Evolutionary conservation across 1,140 invertebrate genomes (phyloP).

Genomic region (Gryllus bimaculatus): DNA sequence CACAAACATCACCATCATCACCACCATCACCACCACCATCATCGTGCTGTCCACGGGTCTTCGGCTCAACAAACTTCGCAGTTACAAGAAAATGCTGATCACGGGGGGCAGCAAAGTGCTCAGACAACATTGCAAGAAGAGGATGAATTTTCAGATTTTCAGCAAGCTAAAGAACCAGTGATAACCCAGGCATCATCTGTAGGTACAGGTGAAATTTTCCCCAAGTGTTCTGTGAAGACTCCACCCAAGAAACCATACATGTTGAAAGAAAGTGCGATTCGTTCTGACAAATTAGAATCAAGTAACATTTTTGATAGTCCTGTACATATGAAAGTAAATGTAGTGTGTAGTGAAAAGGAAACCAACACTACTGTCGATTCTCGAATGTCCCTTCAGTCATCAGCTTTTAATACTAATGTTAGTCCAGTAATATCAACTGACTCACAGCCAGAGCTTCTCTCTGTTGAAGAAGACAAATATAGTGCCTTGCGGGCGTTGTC

Average conservation of each 20-base stretch:
- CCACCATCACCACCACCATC: slow-evolving; percentile 15
- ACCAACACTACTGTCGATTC: neutral
- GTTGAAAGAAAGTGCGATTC: slow-evolving; percentile 38
- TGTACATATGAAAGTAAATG: neutral
- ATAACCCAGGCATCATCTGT: neutral
- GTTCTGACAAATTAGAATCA: slow-evolving; percentile 28
- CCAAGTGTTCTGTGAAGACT: slow-evolving; percentile 35
- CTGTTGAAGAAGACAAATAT: slow-evolving; percentile 39
- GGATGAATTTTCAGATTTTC: slow-evolving; percentile 25
- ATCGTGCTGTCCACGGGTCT: neutral
- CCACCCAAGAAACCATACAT: slow-evolving; percentile 36
- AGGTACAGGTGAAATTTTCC: slow-evolving; percentile 32
- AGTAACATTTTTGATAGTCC: slow-evolving; percentile 8
- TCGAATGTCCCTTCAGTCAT: neutral
- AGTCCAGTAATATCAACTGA: slow-evolving; percentile 6
- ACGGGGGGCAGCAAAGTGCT: neutral
- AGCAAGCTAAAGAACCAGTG: slow-evolving; percentile 14
- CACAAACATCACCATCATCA: slow-evolving; percentile 19
- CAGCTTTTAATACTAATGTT: neutral
- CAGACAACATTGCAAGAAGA: neutral
- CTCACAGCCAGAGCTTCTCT: slow-evolving; percentile 35
- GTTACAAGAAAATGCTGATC: too few relatives aligned
- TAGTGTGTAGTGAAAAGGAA: slow-evolving; percentile 21
- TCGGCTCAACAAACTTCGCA: neutral
- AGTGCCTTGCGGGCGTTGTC: slow-evolving; percentile 38